Evolutionary conservation across 2,888 invertebrate genomes (phyloP), one percentile per base, ranked within the genome.

Genomic region (Cyrtodaria siliqua): DNA sequence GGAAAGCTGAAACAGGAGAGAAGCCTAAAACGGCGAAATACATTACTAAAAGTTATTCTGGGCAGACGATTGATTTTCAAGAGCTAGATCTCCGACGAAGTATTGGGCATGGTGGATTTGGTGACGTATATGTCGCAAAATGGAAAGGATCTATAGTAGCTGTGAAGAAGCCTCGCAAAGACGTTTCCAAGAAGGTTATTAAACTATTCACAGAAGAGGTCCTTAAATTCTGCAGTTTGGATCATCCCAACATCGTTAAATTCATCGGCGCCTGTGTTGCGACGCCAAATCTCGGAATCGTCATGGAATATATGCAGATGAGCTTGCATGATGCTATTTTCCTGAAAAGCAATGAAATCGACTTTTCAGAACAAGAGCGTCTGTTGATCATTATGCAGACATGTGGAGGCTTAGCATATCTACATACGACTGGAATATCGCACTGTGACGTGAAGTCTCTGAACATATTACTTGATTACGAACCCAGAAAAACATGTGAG

Each of bases 361-460:
- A 73, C 12, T 74, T 82, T 18, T 26, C 68, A 29, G 81, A 78
- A 14, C 44, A 63, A 8, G 70, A 73, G 2, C 63, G 73, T 24
- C 59, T 83, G 9, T 26, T 27, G 9, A 77, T 85, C n/a, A 71
- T 82, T 12, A 64, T 18, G 4, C 75, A 83, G n/a, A 64, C 61
- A 12, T 44, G 68, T 24, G 16, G 44, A 4, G 85, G 82, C 1
- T 23, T 83, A 18, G 38, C 55, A 16, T 85, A 82, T 44, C 61
- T 85, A 20, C 85, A 85, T 20, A 47, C n/a, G 9, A 44, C 62
- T 3, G 56, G 63, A 14, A 75, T 85, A 27, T 82, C 82, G 4
- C 85, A 84, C 26, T 81, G 84, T 53, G 82, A 84, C 57, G 52
- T 84, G 26, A 84, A 83, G 33, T 69, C 83, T 6, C 61, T 63